Percentiles rank a stretch among this genome's conserved stretches.
These are phyloP conservation scores for Andrena chrysosceles DNA, from an alignment of 2,888 invertebrate species.

Conservation along the genomic window DNA sequence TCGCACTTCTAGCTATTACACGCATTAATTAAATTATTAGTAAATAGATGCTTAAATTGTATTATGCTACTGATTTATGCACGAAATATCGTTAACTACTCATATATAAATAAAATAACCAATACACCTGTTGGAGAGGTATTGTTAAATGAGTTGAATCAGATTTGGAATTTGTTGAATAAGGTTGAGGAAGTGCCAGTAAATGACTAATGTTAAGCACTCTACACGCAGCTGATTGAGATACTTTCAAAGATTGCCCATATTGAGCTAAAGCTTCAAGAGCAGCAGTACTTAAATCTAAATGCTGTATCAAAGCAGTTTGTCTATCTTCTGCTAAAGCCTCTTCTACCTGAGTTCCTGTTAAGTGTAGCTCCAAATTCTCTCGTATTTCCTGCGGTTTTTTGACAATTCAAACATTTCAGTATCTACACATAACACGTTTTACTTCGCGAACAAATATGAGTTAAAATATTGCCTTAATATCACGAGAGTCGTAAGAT, in stretches of 20 bases:
- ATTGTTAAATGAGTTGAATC: conserved; percentile 32
- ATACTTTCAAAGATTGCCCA: conserved; percentile 67
- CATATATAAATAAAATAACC: conserved; percentile 5
- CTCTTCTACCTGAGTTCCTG: conserved; percentile 71
- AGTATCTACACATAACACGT: conserved; percentile 23
- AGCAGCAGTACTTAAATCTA: conserved; percentile 63
- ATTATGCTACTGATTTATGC: no score
- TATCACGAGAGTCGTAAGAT: conserved; percentile 1
- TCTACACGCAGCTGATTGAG: conserved; percentile 66
- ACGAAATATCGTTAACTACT: no score
- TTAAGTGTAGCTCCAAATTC: conserved; percentile 64
- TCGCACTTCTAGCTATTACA: conserved; percentile 57
- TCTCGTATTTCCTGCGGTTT: conserved; percentile 40
- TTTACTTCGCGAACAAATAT: background rate
- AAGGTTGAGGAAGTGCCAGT: conserved; percentile 47
- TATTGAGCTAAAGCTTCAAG: conserved; percentile 70
- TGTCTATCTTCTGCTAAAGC: conserved; percentile 67
- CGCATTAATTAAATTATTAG: background rate
- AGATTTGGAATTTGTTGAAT: conserved; percentile 29
- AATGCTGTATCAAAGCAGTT: conserved; percentile 65
- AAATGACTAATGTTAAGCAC: conserved; percentile 66
- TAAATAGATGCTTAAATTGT: background rate
- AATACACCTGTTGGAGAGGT: conserved; percentile 62
- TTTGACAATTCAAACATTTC: conserved; percentile 14
- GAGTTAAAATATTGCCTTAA: conserved; percentile 37